phyloP scores from a whole-genome alignment of 2,888 invertebrate species.

The Sphaerophoria taeniata region DNA sequence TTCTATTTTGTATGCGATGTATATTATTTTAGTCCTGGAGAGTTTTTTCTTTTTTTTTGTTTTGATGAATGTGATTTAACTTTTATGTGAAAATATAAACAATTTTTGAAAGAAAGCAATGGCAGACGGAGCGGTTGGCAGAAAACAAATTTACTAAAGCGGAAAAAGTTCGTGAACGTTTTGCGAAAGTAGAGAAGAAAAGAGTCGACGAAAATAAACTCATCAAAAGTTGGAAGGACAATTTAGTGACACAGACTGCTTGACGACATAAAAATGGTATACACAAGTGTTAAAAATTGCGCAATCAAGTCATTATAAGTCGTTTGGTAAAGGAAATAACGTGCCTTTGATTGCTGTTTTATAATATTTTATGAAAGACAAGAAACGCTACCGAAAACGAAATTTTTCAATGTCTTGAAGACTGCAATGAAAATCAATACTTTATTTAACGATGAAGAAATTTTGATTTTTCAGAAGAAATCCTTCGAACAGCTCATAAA shows the following conservation, averaged over 20 bases:
- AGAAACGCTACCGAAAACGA: no score
- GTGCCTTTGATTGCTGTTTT: constrained; percentile 1
- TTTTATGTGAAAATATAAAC: background rate
- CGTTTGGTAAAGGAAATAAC: background rate
- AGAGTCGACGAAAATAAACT: background rate
- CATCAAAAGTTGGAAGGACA: constrained; percentile 39
- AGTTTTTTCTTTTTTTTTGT: background rate
- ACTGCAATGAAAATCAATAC: no score
- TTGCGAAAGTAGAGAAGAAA: background rate
- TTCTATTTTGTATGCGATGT: constrained; percentile 7
- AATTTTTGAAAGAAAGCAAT: background rate
- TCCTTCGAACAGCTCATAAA: no score
- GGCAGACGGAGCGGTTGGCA: no score
- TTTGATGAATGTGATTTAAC: constrained; percentile 14
- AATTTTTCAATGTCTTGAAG: no score
- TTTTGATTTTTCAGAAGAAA: no score
- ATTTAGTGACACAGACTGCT: background rate
- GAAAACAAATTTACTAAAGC: no score
- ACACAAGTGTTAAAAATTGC: constrained; percentile 10
- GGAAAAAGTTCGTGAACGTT: constrained; percentile 20
- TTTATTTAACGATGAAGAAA: no score
- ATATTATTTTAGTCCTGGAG: background rate
- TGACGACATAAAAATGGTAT: no score
- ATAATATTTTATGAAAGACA: background rate
- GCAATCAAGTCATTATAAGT: constrained; percentile 36